Percentiles rank a stretch among this genome's conserved stretches.
These are phyloP conservation scores for Eubucco bourcierii DNA, from an alignment of 2,113 vertebrate genomes.

Conservation along the genomic window DNA sequence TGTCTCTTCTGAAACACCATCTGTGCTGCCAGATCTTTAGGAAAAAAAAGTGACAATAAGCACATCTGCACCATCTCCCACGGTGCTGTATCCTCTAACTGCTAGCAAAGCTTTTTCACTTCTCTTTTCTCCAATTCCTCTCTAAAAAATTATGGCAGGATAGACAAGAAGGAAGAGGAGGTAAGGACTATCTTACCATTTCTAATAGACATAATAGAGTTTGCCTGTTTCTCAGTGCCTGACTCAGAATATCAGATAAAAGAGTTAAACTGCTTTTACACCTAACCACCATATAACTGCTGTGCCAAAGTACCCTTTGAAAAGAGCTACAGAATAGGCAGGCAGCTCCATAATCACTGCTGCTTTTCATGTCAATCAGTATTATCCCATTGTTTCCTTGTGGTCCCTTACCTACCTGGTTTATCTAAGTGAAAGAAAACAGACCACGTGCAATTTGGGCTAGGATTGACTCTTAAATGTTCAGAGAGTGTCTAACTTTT, in stretches of 20 bases:
- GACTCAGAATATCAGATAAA: conserved; percentile 16
- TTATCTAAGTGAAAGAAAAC: conserved; percentile 44
- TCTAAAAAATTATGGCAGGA: not conserved
- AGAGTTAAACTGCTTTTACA: conserved; percentile 25
- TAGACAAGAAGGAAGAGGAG: not conserved
- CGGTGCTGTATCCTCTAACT: not conserved
- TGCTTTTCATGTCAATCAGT: conserved; percentile 41
- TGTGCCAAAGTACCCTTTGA: not conserved
- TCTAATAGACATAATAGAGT: not conserved
- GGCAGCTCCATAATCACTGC: not conserved
- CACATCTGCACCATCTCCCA: not conserved
- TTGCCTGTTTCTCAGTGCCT: not conserved
- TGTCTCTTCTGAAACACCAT: not conserved
- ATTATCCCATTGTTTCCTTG: conserved; percentile 51
- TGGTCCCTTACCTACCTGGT: not conserved
- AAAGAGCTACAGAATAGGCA: not conserved
- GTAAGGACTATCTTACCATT: not conserved
- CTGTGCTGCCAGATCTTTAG: not conserved
- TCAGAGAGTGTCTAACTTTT: not conserved
- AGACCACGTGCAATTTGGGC: not conserved
- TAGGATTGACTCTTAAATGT: not conserved
- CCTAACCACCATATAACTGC: not conserved
- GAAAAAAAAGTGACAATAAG: not conserved
- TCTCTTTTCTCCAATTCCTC: not conserved
- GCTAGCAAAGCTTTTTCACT: not conserved